Conservation (phyloP, 1,140 invertebrate genomes). For the Pseudomyrmex pallidus region DNA sequence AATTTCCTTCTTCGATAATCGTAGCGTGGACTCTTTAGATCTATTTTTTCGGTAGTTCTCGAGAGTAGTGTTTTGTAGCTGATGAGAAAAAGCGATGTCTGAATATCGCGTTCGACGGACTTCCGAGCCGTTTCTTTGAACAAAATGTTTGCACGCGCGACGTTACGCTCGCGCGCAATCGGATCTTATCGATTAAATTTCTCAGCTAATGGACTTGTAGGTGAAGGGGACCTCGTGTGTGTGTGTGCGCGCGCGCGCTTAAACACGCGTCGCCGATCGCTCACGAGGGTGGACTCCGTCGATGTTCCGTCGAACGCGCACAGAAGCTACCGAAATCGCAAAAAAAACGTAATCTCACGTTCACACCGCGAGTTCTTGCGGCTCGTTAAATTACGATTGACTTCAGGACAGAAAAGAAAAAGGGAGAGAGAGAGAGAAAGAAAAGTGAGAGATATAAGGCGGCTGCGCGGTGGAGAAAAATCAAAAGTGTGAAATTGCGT, state of each 20-base stretch:
- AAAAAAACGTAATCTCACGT: slow-evolving; percentile 54
- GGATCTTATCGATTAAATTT: too few relatives aligned
- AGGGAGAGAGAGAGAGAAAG: background rate
- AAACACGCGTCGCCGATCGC: too few relatives aligned
- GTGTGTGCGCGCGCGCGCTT: too few relatives aligned
- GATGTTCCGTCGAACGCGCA: too few relatives aligned
- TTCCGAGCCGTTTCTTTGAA: too few relatives aligned
- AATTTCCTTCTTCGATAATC: slow-evolving; percentile 16
- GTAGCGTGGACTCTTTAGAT: slow-evolving; percentile 18
- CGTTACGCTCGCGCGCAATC: too few relatives aligned
- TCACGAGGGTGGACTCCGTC: too few relatives aligned
- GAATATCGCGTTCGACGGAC: too few relatives aligned
- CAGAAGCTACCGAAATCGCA: too few relatives aligned
- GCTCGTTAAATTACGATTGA: background rate
- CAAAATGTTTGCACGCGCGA: too few relatives aligned
- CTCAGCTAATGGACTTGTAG: too few relatives aligned
- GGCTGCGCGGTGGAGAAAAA: slow-evolving; percentile 17
- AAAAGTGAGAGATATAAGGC: background rate
- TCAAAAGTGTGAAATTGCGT: slow-evolving; percentile 65
- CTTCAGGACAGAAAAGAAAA: slow-evolving; percentile 1
- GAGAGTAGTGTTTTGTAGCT: slow-evolving; percentile 19
- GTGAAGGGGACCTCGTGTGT: too few relatives aligned
- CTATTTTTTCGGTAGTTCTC: slow-evolving; percentile 29
- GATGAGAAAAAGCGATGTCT: background rate
- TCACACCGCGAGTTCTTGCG: slow-evolving; percentile 1